Percentiles rank a stretch among this genome's conserved stretches.
These are phyloP conservation scores for Microplitis demolitor DNA, from an alignment of 1,140 invertebrate genomes.

Conservation along the genomic window DNA sequence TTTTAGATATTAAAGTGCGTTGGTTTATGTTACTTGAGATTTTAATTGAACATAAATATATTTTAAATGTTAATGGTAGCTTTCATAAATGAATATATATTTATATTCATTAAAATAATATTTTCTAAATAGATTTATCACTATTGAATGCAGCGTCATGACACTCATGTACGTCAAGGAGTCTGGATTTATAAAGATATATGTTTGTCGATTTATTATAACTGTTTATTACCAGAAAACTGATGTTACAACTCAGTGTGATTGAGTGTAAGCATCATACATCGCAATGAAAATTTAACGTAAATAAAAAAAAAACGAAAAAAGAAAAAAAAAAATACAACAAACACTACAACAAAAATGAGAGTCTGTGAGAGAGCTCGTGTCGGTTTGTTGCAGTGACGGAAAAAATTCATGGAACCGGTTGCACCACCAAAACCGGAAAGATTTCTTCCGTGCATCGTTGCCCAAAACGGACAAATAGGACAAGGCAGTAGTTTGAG, in stretches of 20 bases:
- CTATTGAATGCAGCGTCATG: too few relatives aligned
- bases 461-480: constrained; percentile 55
- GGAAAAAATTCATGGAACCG: constrained; percentile 43
- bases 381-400: constrained; percentile 8
- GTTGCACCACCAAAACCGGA: constrained; percentile 55
- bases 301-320: not conserved
- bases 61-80: constrained; percentile 1
- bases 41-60: constrained; percentile 7
- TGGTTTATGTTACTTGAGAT: not conserved
- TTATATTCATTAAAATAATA: too few relatives aligned
- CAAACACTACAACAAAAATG: not conserved
- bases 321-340: not conserved
- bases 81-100: not conserved
- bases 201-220: too few relatives aligned
- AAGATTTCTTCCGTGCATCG: constrained; percentile 56
- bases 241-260: not conserved
- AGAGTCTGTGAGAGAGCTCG: constrained; percentile 13
- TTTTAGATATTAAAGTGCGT: not conserved
- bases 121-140: too few relatives aligned
- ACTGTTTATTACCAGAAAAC: not conserved
- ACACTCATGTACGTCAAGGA: too few relatives aligned
- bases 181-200: too few relatives aligned
- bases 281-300: constrained; percentile 9
- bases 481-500: constrained; percentile 51
- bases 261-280: constrained; percentile 1